Conservation (phyloP, 2,113 vertebrate genomes). For the Myotis brandtii region DNA sequence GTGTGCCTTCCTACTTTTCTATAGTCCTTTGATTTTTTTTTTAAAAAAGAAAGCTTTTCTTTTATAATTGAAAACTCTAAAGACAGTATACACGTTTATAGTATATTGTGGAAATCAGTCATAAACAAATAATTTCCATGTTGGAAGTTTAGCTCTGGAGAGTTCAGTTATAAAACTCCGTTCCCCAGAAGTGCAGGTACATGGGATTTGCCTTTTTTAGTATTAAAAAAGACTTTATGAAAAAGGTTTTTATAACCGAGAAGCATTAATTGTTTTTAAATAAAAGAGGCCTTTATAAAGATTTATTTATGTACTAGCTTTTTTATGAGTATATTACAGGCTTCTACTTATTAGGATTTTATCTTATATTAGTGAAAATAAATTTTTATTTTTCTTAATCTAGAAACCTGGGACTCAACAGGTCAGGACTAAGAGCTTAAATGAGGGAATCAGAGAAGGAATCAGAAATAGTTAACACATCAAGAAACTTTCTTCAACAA, state of each 20-base stretch:
- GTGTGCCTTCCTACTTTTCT: not conserved
- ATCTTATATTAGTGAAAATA: conserved; percentile 23
- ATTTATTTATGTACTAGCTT: conserved; percentile 8
- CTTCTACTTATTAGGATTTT: not conserved
- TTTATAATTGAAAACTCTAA: conserved; percentile 10
- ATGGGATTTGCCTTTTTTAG: not conserved
- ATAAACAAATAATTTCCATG: not conserved
- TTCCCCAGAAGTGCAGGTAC: not conserved
- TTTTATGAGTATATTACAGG: not conserved
- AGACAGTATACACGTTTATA: not conserved
- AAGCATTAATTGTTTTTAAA: not conserved
- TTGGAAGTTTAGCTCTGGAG: not conserved
- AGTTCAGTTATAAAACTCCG: not conserved
- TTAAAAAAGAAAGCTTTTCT: not conserved
- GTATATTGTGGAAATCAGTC: not conserved
- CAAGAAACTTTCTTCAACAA: not conserved
- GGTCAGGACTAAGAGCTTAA: not conserved
- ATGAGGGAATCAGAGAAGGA: not conserved
- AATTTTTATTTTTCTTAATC: not conserved
- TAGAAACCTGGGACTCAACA: not conserved
- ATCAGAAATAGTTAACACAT: not conserved
- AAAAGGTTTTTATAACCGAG: not conserved
- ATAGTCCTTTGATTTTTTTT: not conserved
- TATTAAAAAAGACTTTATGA: not conserved
- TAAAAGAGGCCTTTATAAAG: not conserved